Percentiles rank a stretch among this genome's conserved stretches.
These are phyloP conservation scores for Rafetus swinhoei DNA, from an alignment of 2,113 vertebrate genomes.

Conservation along the genomic window DNA sequence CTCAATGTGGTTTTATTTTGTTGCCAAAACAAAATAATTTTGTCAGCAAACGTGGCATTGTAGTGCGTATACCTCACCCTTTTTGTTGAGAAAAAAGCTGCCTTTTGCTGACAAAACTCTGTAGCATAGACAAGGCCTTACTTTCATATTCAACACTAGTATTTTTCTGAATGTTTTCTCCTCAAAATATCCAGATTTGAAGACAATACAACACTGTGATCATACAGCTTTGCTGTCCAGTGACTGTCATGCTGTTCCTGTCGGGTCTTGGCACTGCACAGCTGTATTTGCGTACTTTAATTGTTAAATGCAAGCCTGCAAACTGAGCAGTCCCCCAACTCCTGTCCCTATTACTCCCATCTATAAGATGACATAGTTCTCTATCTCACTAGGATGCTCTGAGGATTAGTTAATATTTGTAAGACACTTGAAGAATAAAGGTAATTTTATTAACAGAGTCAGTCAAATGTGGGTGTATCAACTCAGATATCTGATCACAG, in stretches of 20 bases:
- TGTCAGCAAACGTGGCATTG: no score
- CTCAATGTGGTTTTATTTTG: no score
- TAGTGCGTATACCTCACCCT: no score
- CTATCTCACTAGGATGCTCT: background rate
- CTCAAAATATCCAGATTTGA: background rate
- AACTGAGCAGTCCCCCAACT: background rate
- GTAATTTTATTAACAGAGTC: background rate
- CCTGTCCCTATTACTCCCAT: background rate
- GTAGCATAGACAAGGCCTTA: background rate
- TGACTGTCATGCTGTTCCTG: background rate
- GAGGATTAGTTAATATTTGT: background rate
- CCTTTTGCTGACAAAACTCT: no score
- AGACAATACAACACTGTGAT: background rate
- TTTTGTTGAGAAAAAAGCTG: no score
- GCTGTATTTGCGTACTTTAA: background rate
- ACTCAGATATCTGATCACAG: background rate
- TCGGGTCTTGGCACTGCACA: background rate
- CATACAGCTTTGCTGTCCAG: background rate
- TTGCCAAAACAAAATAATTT: no score
- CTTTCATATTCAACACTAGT: fast-evolving
- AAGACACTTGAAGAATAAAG: background rate
- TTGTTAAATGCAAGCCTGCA: background rate
- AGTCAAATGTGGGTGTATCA: background rate
- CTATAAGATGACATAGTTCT: background rate
- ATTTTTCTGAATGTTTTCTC: background rate